Evolutionary conservation across 2,888 invertebrate species (phyloP).

Genomic region (Acanthococcus lagerstroemiae): DNA sequence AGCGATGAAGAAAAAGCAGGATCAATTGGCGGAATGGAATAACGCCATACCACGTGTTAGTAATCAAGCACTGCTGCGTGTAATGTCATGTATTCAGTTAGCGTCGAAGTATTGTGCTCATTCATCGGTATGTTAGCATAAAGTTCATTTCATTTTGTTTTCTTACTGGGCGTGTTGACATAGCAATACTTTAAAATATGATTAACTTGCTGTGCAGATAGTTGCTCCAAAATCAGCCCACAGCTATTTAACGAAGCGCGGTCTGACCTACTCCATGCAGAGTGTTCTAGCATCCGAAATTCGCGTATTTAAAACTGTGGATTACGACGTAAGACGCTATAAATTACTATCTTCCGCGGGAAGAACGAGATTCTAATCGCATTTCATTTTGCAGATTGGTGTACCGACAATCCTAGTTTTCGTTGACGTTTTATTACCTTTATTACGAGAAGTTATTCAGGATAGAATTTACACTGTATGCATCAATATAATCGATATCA

Average conservation of each 20-base stretch:
- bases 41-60: constrained; percentile 1
- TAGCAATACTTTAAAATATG: no score
- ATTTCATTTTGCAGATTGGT: constrained; percentile 11
- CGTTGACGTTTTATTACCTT: constrained; percentile 15
- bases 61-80: constrained; percentile 16
- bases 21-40: constrained; percentile 16
- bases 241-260: constrained; percentile 12
- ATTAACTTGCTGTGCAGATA: constrained; percentile 17
- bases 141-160: neutral
- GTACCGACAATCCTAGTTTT: constrained; percentile 20
- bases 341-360: neutral
- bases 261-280: neutral
- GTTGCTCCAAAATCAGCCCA: constrained; percentile 17
- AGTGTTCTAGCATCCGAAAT: constrained; percentile 15
- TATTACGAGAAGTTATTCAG: constrained; percentile 13
- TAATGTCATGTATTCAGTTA: constrained; percentile 26
- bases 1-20: constrained; percentile 7
- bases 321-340: constrained; percentile 14
- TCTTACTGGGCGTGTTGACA: no score
- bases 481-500: constrained; percentile 15
- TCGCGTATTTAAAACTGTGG: constrained; percentile 16
- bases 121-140: constrained; percentile 2
- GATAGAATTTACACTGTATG: constrained; percentile 22
- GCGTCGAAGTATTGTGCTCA: constrained; percentile 27
- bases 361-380: neutral